A percentile compares a stretch with the other conserved stretches of the same genome.
Evolutionary conservation across 64 coral and sea anemone species (phyloP).

Genomic region (Astreopora myriophthalma): DNA sequence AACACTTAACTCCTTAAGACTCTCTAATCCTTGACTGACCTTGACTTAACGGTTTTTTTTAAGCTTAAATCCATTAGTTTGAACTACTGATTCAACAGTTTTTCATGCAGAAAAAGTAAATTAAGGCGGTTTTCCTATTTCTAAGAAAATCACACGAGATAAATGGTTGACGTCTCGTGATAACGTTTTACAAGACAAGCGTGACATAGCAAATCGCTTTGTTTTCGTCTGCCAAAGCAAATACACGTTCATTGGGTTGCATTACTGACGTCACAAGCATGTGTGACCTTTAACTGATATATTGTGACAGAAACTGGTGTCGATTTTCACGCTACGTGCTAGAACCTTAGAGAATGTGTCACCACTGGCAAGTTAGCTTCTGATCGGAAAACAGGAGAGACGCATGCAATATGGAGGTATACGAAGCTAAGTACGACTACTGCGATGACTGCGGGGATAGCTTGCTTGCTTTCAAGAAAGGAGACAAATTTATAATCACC

Average conservation of each 20-base stretch:
- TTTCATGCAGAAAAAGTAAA: no score
- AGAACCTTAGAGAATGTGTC: neutral
- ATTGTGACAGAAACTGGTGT: neutral
- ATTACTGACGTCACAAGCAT: neutral
- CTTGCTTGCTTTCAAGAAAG: slow-evolving; percentile 50
- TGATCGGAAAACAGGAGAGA: neutral
- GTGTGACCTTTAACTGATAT: neutral
- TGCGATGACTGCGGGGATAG: slow-evolving; percentile 29
- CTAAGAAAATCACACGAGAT: no score
- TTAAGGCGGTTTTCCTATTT: no score
- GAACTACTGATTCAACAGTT: no score
- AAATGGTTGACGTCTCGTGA: no score
- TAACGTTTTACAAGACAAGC: no score
- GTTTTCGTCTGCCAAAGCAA: neutral
- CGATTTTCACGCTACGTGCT: neutral
- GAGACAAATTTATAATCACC: slow-evolving; percentile 59
- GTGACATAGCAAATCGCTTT: neutral
- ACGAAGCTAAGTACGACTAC: slow-evolving; percentile 63
- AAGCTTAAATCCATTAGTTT: no score
- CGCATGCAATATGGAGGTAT: slow-evolving; percentile 48
- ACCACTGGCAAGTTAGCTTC: no score
- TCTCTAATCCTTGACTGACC: no score
- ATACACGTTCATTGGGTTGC: neutral
- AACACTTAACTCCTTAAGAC: no score
- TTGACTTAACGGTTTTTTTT: no score